Conservation (phyloP, 2,113 vertebrate species). For the Menura novaehollandiae region DNA sequence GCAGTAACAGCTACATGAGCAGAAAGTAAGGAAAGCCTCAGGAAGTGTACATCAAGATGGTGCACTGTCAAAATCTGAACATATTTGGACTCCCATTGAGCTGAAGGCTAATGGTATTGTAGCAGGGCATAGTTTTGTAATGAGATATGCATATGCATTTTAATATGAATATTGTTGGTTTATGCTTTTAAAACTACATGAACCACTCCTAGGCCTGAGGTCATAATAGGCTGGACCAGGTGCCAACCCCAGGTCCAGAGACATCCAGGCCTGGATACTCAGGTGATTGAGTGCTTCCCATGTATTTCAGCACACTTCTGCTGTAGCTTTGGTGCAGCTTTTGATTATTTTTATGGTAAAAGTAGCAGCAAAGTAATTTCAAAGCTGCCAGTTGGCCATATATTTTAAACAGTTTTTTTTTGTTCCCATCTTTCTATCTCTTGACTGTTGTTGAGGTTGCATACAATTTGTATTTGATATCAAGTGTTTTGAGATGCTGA, state of each 20-base stretch:
- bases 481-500: not conserved
- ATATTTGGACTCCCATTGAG: not conserved
- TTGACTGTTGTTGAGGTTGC: not conserved
- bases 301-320: not conserved
- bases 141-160: not conserved
- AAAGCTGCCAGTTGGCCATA: not conserved
- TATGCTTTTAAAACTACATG: not conserved
- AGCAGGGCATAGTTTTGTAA: not conserved
- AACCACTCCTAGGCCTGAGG: not conserved
- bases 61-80: not conserved
- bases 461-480: not conserved
- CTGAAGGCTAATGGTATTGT: not conserved
- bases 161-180: not conserved
- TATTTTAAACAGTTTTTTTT: not conserved
- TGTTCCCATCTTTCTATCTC: not conserved
- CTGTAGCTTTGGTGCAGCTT: not conserved
- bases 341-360: not conserved
- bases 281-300: accelerated
- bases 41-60: not conserved
- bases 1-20: not conserved
- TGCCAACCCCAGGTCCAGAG: not conserved
- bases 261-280: not conserved
- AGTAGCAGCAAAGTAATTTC: not conserved
- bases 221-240: not conserved
- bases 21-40: not conserved